Evolutionary conservation across 2,888 invertebrate species (phyloP).

Genomic region (Xestoiulus laeticollis): DNA sequence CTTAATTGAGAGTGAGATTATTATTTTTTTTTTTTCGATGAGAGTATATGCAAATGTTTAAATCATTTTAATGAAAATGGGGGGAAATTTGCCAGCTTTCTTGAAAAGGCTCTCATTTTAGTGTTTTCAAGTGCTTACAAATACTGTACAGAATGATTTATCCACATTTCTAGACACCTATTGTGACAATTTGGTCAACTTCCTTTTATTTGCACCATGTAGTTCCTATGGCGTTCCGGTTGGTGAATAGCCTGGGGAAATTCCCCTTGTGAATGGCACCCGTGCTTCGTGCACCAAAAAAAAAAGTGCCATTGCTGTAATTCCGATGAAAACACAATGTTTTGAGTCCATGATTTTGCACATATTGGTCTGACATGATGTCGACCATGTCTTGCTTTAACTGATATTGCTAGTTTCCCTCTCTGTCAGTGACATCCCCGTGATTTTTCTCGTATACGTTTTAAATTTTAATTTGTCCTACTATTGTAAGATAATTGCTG

Average conservation of each 20-base stretch:
- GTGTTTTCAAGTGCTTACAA: background rate
- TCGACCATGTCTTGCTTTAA: background rate
- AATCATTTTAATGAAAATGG: background rate
- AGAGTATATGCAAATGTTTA: background rate
- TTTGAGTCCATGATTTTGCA: background rate
- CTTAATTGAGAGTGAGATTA: background rate
- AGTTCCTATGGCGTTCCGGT: conserved; percentile 15
- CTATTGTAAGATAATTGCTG: conserved; percentile 3
- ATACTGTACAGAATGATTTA: background rate
- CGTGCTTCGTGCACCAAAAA: background rate
- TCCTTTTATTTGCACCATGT: background rate
- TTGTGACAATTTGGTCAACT: background rate
- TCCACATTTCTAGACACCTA: background rate
- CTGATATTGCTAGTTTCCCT: conserved; percentile 10
- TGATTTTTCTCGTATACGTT: conserved; percentile 36
- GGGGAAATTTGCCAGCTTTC: background rate
- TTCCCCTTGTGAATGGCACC: background rate
- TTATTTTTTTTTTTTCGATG: background rate
- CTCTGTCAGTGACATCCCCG: background rate
- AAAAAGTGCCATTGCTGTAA: background rate
- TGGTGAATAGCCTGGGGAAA: background rate
- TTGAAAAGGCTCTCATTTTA: background rate
- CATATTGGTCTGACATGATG: background rate
- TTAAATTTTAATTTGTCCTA: background rate
- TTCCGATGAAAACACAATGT: background rate